phyloP scores from a whole-genome alignment of 2,113 vertebrate genomes.

The Hypanus sabinus region DNA sequence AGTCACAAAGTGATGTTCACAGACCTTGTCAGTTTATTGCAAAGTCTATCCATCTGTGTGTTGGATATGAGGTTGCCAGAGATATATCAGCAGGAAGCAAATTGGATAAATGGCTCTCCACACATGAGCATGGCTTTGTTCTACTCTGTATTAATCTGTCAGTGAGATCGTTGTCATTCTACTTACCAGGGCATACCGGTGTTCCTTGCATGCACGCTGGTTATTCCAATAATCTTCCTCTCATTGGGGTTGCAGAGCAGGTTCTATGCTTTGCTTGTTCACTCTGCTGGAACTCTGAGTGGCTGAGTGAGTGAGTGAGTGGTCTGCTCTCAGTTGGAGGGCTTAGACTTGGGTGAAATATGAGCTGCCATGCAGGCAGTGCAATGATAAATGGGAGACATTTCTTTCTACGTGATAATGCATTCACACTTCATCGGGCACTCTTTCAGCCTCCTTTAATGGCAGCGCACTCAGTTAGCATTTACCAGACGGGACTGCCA shows the following conservation, averaged over 20 bases:
- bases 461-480: neutral
- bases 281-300: neutral
- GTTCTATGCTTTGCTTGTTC: neutral
- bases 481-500: neutral
- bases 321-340: neutral
- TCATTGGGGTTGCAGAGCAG: neutral
- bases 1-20: neutral
- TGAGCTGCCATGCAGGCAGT: slow-evolving; percentile 12
- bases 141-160: slow-evolving; percentile 13
- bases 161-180: neutral
- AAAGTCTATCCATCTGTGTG: neutral
- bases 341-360: slow-evolving; percentile 14
- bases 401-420: slow-evolving; percentile 15
- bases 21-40: neutral
- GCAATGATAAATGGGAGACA: slow-evolving; percentile 22
- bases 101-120: slow-evolving; percentile 1
- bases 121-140: neutral
- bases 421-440: slow-evolving; percentile 27
- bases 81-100: neutral
- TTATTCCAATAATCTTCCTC: neutral
- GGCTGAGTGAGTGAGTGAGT: neutral
- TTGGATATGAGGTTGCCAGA: neutral
- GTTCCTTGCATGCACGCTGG: neutral
- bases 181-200: neutral
- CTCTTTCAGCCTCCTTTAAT: slow-evolving; percentile 7